These are phyloP conservation scores for Odontothrips loti DNA, from an alignment of 2,888 invertebrate genomes.

Conservation along the genomic window DNA sequence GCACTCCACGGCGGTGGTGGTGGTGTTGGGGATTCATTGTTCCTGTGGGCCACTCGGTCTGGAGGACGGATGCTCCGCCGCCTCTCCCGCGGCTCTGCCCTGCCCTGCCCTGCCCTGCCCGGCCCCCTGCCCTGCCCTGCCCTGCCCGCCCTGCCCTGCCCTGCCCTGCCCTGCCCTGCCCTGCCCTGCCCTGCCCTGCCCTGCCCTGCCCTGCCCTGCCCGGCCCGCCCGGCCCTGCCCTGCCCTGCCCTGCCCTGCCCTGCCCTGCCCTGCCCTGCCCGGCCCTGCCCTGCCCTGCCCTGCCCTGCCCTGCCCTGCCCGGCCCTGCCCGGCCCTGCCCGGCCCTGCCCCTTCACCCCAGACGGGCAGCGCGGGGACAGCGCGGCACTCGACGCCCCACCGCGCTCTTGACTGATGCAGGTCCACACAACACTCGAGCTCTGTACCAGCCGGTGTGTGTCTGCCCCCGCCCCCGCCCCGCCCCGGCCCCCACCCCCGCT, in stretches of 20 bases:
- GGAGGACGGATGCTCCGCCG: neutral
- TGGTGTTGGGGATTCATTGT: neutral
- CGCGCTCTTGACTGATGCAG: neutral
- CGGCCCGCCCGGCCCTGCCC: neutral
- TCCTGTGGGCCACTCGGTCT: too few species aligned
- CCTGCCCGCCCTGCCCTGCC: too few species aligned
- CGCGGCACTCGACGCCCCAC: neutral
- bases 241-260: neutral
- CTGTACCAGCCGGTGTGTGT: neutral
- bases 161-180: neutral
- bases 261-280: neutral
- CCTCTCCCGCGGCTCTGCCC: too few species aligned
- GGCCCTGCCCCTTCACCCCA: neutral
- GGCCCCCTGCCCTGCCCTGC: too few species aligned
- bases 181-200: too few species aligned
- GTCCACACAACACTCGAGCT: neutral
- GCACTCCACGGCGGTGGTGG: neutral
- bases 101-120: too few species aligned
- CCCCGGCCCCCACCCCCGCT: too few species aligned
- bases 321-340: neutral
- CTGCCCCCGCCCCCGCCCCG: too few species aligned
- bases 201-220: neutral
- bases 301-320: too few species aligned
- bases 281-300: too few species aligned
- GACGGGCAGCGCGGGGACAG: neutral